Base-by-base conservation (phyloP, 2,888 invertebrate species). In the Caenorhabditis wallacei region DNA sequence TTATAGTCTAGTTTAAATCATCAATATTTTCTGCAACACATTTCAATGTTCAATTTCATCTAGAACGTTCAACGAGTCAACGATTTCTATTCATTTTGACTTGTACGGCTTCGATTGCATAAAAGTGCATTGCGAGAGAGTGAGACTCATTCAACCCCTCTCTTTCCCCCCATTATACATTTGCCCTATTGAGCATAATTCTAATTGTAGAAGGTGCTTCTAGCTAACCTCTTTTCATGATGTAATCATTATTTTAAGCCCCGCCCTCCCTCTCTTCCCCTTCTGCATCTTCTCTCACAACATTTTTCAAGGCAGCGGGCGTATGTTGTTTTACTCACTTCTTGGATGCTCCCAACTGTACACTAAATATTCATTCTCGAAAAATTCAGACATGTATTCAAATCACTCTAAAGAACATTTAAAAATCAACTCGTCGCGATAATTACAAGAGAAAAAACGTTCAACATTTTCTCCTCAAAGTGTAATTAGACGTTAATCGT, bases 171-270 rank as follows among this genome's bases (percentile, higher is more conserved):
- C 30, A 30, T 43, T 16, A 43, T 43, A 48, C 46, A 48, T 48
- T 48, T 48, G 46, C 46, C 46, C 46, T 48, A 48, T 48, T 48
- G 46, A 13, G 46, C 46, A 48, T 48, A 48, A 48, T 48, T 48
- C 46, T 48, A 48, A 48, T 48, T 48, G 46, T 48, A 48, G 46
- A 48, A 48, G 46, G n/a, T 48, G 46, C 46, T 26, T 26, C 26
- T 56, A 24, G 24, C 43, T 24, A 16, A 40, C 24, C 61, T 43
- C 59, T 11, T 43, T n/a, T 43, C 61, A 48, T 16, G 61, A 43
- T 40, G 43, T 43, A 61, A 61, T 61, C 61, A 61, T 61, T 61
- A 61, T 61, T 61, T 61, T 61, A 22, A 20, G 22, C 61, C 24
- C 43, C 61, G 61, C 61, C 61, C 26, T 22, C 22, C 10, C 37